Base-by-base conservation (phyloP, 2,797 vertebrate species). In the Diglossa cyanea region DNA sequence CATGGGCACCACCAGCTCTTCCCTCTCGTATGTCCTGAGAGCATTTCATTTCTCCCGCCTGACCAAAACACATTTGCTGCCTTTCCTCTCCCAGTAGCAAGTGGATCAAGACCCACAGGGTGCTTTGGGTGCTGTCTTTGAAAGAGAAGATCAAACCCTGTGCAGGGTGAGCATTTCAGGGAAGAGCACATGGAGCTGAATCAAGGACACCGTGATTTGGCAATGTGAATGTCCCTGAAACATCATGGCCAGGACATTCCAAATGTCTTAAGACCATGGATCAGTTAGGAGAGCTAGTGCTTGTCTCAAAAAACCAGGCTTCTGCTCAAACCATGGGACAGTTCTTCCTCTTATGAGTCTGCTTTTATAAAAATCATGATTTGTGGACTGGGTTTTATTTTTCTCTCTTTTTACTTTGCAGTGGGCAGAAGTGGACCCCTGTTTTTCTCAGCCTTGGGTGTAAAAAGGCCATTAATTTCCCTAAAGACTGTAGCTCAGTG, bases 391-490 rank as follows among this genome's bases (percentile, higher is more conserved):
- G 6, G 6, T 72, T 85, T 81, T 80, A 28, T 65, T 66, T 57
- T 55, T 60, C 18, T 19, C 2, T 45, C 6, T 55, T 72, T 33
- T 58, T 47, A 0, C 0, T 77, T 71, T 85, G 14, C 17, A 57
- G 24, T 45, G 55, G 53, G 55, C 21, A 82, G 55, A 88, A 90
- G 79, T 57, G 24, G 40, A 45, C 8, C 6, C 28, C 61, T 72
- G 13, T 66, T 86, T 91, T 73, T 61, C 63, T 74, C 66, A 87
- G 55, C 47, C 86, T 86, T 57, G 48, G 87, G 37, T 35, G 10
- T 53, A 54, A 73, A 74, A 92, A 92, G 65, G 20, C 42, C 57
- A 57, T 65, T 93, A 73, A 80, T 93, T 89, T 91, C 28, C 35
- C 77, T 18, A 10, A 67, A 58, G 63, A 51, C 42, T 57, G 13